Conservation (phyloP, 2,888 invertebrate species). For the Anthophora plumipes region DNA sequence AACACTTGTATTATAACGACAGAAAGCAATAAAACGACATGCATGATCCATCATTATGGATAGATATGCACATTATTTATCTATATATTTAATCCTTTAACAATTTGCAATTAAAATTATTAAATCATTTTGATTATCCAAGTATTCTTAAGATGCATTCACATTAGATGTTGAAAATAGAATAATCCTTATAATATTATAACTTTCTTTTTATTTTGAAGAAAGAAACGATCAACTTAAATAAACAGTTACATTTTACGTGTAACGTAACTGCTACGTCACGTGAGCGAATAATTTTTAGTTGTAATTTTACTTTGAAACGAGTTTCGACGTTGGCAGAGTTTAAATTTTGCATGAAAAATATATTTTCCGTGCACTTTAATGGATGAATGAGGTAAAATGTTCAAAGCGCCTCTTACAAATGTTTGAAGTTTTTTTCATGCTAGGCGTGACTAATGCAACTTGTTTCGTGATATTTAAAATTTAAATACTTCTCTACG, state of each 20-base stretch:
- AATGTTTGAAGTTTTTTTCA: slow-evolving; percentile 10
- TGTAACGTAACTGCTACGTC: neutral
- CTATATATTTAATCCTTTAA: no score
- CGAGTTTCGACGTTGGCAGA: neutral
- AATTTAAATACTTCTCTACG: neutral
- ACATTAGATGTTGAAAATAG: no score
- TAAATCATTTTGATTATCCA: no score
- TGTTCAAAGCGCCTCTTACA: slow-evolving; percentile 8
- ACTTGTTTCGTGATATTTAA: neutral
- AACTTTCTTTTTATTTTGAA: neutral
- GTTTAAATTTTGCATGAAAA: slow-evolving; percentile 26
- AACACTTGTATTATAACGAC: no score
- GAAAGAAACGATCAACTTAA: neutral
- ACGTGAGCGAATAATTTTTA: neutral
- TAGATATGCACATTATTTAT: no score
- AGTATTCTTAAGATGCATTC: no score
- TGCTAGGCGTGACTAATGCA: neutral
- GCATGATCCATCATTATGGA: no score
- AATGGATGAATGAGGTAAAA: slow-evolving; percentile 16
- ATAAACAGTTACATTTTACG: neutral
- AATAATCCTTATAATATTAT: neutral
- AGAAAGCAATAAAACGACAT: no score
- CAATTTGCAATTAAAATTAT: no score
- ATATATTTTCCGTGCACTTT: slow-evolving; percentile 30
- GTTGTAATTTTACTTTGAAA: slow-evolving; percentile 1